Evolutionary conservation across 2,797 vertebrate species (phyloP).

Genomic region (Aythya fuligula): DNA sequence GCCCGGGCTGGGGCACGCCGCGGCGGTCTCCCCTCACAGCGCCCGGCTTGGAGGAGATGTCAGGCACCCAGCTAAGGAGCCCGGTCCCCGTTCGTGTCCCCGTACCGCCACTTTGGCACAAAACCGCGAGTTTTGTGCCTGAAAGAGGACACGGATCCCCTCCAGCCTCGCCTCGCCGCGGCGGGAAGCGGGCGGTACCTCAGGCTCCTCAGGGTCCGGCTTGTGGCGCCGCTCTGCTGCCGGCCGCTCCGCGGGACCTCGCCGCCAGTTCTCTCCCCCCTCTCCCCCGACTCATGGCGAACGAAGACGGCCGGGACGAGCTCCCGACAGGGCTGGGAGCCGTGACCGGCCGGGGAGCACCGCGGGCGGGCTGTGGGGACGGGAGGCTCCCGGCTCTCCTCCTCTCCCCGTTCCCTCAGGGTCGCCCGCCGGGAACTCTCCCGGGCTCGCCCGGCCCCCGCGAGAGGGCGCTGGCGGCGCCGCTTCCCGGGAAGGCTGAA

Average conservation of each 20-base stretch:
- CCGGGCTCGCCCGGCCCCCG: not conserved
- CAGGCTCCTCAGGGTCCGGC: not conserved
- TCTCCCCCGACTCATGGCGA: not conserved
- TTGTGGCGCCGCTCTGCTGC: not conserved
- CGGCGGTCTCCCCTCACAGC: not conserved
- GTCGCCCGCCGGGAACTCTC: conserved; percentile 1
- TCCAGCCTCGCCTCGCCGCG: not conserved
- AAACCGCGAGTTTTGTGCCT: not conserved
- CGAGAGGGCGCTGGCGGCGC: conserved; percentile 56
- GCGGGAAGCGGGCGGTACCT: not conserved
- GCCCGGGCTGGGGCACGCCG: not conserved
- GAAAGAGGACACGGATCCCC: not conserved
- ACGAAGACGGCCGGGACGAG: not conserved
- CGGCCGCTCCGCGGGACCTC: not conserved
- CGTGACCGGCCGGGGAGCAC: not conserved
- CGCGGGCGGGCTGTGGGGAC: not conserved
- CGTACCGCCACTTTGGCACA: not conserved
- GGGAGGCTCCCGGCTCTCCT: not conserved
- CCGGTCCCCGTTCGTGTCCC: not conserved
- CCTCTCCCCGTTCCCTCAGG: not conserved
- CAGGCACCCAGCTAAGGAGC: not conserved
- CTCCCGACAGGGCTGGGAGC: not conserved
- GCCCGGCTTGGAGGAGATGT: not conserved
- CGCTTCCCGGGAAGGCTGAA: conserved; percentile 18
- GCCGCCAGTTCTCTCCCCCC: not conserved